These are phyloP conservation scores for Hypocryptadius cinnamomeus DNA, from an alignment of 2,113 vertebrate species.

Conservation along the genomic window DNA sequence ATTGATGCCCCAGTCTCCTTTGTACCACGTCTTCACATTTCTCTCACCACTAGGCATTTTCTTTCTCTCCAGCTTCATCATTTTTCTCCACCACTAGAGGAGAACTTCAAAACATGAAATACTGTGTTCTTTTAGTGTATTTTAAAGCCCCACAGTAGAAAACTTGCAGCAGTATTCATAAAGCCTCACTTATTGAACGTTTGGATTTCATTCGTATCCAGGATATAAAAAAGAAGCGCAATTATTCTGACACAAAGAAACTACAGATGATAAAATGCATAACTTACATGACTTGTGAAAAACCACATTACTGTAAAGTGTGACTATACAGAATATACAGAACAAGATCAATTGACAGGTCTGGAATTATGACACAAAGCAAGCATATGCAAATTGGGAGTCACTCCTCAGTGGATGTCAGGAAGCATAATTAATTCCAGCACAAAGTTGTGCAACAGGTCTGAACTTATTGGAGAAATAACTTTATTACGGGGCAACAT, in stretches of 20 bases:
- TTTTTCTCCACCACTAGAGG: neutral
- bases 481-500: constrained; percentile 17
- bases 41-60: neutral
- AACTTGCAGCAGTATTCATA: neutral
- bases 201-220: neutral
- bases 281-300: neutral
- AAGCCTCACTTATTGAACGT: neutral
- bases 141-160: neutral
- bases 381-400: constrained; percentile 21
- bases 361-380: neutral
- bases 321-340: neutral
- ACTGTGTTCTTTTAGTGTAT: neutral
- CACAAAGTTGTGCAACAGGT: neutral
- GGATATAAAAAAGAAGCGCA: neutral
- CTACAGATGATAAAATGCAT: neutral
- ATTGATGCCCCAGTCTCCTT: neutral
- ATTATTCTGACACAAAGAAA: neutral
- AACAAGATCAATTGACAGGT: neutral
- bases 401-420: neutral
- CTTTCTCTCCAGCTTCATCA: neutral
- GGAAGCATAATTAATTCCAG: constrained; percentile 31
- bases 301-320: neutral
- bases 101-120: neutral
- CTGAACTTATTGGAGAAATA: constrained; percentile 23
- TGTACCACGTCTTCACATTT: neutral